Evolutionary conservation across 2,888 invertebrate genomes (phyloP).

Genomic region (Dryadula phaetusa): DNA sequence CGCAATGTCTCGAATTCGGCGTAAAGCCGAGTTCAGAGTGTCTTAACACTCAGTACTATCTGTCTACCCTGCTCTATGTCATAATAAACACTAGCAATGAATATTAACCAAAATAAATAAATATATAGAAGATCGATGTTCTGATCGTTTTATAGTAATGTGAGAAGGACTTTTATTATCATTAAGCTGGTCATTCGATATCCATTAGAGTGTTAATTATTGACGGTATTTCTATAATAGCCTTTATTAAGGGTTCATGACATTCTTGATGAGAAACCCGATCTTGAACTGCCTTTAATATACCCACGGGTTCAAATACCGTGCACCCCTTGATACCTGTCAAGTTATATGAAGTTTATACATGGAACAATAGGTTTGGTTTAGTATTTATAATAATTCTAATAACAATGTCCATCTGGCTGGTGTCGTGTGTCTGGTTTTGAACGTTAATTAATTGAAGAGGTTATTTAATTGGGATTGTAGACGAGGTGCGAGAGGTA

Average conservation of each 20-base stretch:
- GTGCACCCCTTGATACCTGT: background rate
- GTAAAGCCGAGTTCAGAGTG: no score
- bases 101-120: background rate
- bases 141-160: slow-evolving; percentile 35
- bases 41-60: no score
- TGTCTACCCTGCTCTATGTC: no score
- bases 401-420: background rate
- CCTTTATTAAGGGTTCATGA: slow-evolving; percentile 20
- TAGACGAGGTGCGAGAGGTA: no score
- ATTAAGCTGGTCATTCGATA: slow-evolving; percentile 41
- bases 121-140: background rate
- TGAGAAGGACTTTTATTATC: slow-evolving; percentile 39
- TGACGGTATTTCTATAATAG: slow-evolving; percentile 33
- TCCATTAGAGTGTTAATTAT: slow-evolving; percentile 41
- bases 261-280: slow-evolving; percentile 5
- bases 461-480: no score
- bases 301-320: slow-evolving; percentile 7
- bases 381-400: background rate
- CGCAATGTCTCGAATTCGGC: no score
- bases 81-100: no score
- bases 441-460: no score
- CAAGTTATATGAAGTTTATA: background rate
- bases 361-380: background rate
- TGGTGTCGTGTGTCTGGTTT: background rate
- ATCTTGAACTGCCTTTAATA: slow-evolving; percentile 5